Conservation (phyloP, 2,797 vertebrate genomes). For the Mionectes olivaceus region DNA sequence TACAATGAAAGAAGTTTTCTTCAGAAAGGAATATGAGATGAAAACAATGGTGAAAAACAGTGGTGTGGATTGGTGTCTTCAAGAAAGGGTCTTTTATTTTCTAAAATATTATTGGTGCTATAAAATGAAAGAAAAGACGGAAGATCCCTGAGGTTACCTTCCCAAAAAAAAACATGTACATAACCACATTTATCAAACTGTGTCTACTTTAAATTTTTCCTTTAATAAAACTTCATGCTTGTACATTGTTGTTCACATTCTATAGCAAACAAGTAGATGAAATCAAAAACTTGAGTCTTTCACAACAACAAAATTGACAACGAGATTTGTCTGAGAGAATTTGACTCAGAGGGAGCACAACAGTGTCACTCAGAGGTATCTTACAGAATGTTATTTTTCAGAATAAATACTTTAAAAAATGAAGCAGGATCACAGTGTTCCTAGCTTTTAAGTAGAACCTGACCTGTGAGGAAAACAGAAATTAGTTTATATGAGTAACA, state of each 20-base stretch:
- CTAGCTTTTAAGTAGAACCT: background rate
- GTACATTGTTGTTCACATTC: background rate
- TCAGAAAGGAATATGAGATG: background rate
- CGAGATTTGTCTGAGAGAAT: background rate
- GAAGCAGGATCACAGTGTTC: background rate
- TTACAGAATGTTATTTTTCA: background rate
- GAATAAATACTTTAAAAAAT: background rate
- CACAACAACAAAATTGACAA: slow-evolving; percentile 24
- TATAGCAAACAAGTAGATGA: background rate
- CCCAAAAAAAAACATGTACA: background rate
- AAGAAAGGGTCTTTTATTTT: background rate
- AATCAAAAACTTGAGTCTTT: background rate
- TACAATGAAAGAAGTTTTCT: background rate
- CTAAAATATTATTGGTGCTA: background rate
- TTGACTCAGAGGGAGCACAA: background rate
- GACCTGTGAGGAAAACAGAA: background rate
- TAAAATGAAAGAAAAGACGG: background rate
- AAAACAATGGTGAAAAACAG: background rate
- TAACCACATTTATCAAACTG: background rate
- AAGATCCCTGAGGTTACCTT: background rate
- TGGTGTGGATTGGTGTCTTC: background rate
- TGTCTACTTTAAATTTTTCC: background rate
- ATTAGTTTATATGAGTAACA: background rate
- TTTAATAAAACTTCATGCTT: background rate
- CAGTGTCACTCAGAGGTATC: slow-evolving; percentile 28